A percentile compares a stretch with the other conserved stretches of the same genome.
phyloP scores from a whole-genome alignment of 2,888 invertebrate genomes.

The Adineta ricciae region DNA sequence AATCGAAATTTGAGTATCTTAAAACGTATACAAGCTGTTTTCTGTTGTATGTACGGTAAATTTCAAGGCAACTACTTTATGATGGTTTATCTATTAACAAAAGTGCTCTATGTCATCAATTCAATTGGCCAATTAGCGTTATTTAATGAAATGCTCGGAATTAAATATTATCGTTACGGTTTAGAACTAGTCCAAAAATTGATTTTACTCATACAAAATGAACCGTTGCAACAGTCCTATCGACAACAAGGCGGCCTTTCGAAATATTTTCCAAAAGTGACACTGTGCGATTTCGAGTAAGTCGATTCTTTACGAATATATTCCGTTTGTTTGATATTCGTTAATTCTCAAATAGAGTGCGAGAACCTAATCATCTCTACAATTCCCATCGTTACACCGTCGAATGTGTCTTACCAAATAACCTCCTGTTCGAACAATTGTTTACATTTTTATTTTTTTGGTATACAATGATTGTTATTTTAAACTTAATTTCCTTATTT shows the following conservation, averaged over 20 bases:
- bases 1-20: neutral
- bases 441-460: conserved; percentile 20
- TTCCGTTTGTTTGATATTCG: too few relatives aligned
- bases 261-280: conserved; percentile 22
- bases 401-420: conserved; percentile 1
- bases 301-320: neutral
- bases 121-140: conserved; percentile 14
- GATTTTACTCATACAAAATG: neutral
- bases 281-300: conserved; percentile 16
- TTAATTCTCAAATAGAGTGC: neutral
- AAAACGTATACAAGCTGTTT: neutral
- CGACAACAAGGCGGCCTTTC: neutral
- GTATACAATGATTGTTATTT: neutral
- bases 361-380: neutral
- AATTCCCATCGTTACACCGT: neutral
- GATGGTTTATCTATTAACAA: conserved; percentile 18
- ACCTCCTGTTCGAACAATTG: neutral
- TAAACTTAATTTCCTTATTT: neutral
- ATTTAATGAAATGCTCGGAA: conserved; percentile 6
- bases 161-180: conserved; percentile 2
- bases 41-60: conserved; percentile 21
- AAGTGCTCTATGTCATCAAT: neutral
- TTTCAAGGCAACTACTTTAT: conserved; percentile 24
- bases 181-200: conserved; percentile 7
- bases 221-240: conserved; percentile 10